phyloP scores from a whole-genome alignment of 2,888 invertebrate species.

The Amphiduros pacificus region DNA sequence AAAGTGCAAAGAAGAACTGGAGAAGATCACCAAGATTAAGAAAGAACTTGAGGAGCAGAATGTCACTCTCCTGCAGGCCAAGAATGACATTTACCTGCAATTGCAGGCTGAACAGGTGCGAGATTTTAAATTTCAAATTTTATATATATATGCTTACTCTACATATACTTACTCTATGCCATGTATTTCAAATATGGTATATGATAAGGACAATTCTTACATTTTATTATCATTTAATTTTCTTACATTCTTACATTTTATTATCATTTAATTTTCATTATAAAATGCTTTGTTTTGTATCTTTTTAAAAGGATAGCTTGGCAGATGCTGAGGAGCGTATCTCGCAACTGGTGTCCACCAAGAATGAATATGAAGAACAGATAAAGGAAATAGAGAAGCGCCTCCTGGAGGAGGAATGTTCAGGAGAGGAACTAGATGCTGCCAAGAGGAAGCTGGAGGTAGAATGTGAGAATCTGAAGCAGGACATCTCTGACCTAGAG shows the following conservation, averaged over 20 bases:
- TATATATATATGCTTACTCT: too few species aligned
- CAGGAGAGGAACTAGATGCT: constrained; percentile 90
- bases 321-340: constrained; percentile 92
- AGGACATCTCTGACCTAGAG: constrained; percentile 96
- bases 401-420: constrained; percentile 94
- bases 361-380: constrained; percentile 93
- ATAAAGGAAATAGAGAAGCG: constrained; percentile 95
- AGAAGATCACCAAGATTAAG: constrained; percentile 93
- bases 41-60: constrained; percentile 95
- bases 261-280: too few species aligned
- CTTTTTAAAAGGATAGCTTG: constrained; percentile 83
- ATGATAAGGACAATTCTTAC: too few species aligned
- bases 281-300: too few species aligned
- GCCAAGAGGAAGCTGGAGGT: constrained; percentile 96
- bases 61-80: constrained; percentile 89
- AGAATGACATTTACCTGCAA: constrained; percentile 83
- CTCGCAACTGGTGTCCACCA: constrained; percentile 91
- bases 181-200: too few species aligned
- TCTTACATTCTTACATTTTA: too few species aligned
- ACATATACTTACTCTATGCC: too few species aligned
- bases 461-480: constrained; percentile 92
- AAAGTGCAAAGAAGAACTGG: constrained; percentile 91
- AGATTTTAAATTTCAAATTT: too few species aligned
- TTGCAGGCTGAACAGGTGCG: constrained; percentile 88
- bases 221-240: too few species aligned